Percentiles rank a stretch among this genome's conserved stretches.
Evolutionary conservation across 2,113 vertebrate genomes (phyloP).

Genomic region (Turdus rufiventris): DNA sequence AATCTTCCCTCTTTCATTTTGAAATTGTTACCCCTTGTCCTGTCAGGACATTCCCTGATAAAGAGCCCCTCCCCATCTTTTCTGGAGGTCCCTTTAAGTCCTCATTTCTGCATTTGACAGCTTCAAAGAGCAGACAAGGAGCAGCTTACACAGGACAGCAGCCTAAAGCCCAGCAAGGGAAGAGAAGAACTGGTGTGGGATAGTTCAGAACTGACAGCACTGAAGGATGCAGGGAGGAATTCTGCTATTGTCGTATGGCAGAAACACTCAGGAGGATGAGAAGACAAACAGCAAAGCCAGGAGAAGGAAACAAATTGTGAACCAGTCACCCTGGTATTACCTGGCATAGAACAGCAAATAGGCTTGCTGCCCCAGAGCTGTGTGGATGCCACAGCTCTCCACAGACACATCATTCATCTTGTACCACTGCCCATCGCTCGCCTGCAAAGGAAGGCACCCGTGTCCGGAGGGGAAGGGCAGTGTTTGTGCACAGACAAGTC

Average conservation of each 20-base stretch:
- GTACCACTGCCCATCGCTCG: neutral
- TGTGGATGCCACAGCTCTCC: neutral
- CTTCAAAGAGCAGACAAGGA: neutral
- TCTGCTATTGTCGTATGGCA: neutral
- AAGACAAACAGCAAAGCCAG: neutral
- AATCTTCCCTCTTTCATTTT: neutral
- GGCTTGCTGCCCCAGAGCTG: neutral
- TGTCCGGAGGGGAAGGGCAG: neutral
- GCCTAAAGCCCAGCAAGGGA: neutral
- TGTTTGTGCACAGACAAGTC: neutral
- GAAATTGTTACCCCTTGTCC: neutral
- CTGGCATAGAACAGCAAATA: neutral
- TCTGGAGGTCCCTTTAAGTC: neutral
- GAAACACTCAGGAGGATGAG: neutral
- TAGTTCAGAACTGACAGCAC: conserved; percentile 60
- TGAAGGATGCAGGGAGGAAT: neutral
- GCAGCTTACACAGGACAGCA: neutral
- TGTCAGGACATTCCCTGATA: neutral
- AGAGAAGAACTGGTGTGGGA: neutral
- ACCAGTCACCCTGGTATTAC: neutral
- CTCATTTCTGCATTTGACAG: neutral
- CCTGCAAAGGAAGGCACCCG: neutral
- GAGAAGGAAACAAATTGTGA: neutral
- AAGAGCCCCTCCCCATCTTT: neutral
- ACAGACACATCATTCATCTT: neutral